Percentiles rank a stretch among this genome's conserved stretches.
Evolutionary conservation across 2,113 vertebrate species (phyloP).

Genomic region (Dipodomys merriami): DNA sequence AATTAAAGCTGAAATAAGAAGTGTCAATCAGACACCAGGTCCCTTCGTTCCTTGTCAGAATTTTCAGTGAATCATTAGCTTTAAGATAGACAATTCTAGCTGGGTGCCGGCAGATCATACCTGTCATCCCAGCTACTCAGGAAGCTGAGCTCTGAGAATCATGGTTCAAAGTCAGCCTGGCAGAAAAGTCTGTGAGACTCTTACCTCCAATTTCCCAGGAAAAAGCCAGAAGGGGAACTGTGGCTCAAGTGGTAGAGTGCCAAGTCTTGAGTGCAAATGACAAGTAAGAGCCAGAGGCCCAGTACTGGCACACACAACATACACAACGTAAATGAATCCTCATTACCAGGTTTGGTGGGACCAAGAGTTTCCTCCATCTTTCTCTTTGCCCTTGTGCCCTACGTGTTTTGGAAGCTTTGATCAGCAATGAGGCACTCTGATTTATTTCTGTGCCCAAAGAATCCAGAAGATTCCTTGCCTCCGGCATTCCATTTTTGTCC

Average conservation of each 20-base stretch:
- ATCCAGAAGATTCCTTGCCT: not conserved
- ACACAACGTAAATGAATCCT: not conserved
- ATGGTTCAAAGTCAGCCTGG: no score
- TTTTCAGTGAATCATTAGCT: not conserved
- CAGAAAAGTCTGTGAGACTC: no score
- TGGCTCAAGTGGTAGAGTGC: no score
- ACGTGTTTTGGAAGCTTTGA: slow-evolving; percentile 23
- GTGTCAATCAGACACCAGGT: not conserved
- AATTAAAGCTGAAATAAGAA: slow-evolving; percentile 47
- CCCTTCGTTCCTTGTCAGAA: not conserved
- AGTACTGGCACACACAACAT: no score
- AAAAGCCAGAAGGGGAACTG: no score
- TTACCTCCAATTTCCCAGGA: no score
- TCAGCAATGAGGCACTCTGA: not conserved
- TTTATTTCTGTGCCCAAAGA: not conserved
- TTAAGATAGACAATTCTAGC: not conserved
- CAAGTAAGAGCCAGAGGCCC: no score
- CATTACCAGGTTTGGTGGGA: not conserved
- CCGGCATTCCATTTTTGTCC: slow-evolving; percentile 8
- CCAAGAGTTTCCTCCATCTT: not conserved
- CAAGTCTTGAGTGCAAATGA: no score
- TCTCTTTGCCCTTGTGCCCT: not conserved
- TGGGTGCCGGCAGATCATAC: no score
- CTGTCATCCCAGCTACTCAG: no score
- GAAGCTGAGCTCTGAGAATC: no score